phyloP scores from a whole-genome alignment of 2,113 vertebrate species.

The Phodopus roborovskii region DNA sequence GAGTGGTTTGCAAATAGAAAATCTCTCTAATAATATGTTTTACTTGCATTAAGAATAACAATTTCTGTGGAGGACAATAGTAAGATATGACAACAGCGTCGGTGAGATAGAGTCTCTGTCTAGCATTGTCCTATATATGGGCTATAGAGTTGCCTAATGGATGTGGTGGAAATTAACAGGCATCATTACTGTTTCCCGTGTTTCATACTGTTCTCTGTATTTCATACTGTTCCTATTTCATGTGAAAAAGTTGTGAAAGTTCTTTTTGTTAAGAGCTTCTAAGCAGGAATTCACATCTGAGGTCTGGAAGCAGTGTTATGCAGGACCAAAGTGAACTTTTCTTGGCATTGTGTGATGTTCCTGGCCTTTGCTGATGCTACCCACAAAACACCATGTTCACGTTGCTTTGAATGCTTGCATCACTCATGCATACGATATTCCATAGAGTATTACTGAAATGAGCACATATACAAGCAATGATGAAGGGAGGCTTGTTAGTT shows the following conservation, averaged over 20 bases:
- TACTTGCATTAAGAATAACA: conserved; percentile 54
- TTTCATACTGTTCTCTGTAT: not conserved
- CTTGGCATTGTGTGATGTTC: not conserved
- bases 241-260: conserved; percentile 37
- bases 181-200: not conserved
- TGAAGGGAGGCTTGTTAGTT: conserved; percentile 1
- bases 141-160: not conserved
- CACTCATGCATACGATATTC: not conserved
- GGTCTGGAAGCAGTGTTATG: conserved; percentile 7
- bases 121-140: conserved; percentile 5
- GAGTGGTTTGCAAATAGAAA: conserved; percentile 60
- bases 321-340: conserved; percentile 23
- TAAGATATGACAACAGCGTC: conserved; percentile 49
- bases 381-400: not conserved
- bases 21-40: conserved; percentile 65
- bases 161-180: conserved; percentile 13
- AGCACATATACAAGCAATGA: not conserved
- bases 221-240: not conserved
- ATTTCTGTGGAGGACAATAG: conserved; percentile 43
- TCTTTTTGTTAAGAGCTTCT: conserved; percentile 36
- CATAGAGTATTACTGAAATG: conserved; percentile 1
- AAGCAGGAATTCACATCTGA: conserved; percentile 43
- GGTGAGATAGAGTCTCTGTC: conserved; percentile 48
- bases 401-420: not conserved
- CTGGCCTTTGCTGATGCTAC: not conserved